Base-by-base conservation (phyloP, 2,888 invertebrate genomes). In the Apamea epomidion region DNA sequence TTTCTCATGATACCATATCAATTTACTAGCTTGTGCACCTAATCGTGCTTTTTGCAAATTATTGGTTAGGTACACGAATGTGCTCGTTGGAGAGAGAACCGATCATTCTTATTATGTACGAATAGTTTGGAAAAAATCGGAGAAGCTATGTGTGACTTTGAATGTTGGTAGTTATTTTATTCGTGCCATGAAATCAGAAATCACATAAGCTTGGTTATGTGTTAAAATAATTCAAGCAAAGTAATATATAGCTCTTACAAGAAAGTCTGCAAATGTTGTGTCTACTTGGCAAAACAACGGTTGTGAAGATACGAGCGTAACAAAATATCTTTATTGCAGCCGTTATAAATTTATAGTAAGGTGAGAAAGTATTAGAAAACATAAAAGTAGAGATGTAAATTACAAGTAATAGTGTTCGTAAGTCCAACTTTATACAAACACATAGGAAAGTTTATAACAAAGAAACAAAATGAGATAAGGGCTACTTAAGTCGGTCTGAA, bases 381-480 rank as follows among this genome's bases (percentile, higher is more conserved):
- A 87, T 87, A 83, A 88, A 87, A 87, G 74, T 79, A 76, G 71
- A 78, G 67, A 85, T 81, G 80, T 82, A 88, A 82, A 78, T 82
- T 81, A 77, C 70, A 77, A 71, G 83, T 88, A 85, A 86, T 88
- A 86, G 87, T 83, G 82, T 82, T 70, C 74, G 60, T 65, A 68
- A 83, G 82, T 81, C 54, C 78, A 81, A 84, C 73, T 84, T 87
- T 78, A 85, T 78, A 83, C 78, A 88, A 88, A 91, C 91, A 91
- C 91, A 92, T 92, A 90, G 78, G 73, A 91, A 92, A 87, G 88
- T 92, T 94, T 92, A 94, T 94, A 94, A 95, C 94, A 93, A 94
- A 94, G 95, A 94, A 95, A 95, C 93, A 91, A 93, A 93, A 94
- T 91, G 89, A 93, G 95, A 95, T 96, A 96, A 95, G 94, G 94